Conservation (phyloP, 2,797 vertebrate species). For the Strix occidentalis region DNA sequence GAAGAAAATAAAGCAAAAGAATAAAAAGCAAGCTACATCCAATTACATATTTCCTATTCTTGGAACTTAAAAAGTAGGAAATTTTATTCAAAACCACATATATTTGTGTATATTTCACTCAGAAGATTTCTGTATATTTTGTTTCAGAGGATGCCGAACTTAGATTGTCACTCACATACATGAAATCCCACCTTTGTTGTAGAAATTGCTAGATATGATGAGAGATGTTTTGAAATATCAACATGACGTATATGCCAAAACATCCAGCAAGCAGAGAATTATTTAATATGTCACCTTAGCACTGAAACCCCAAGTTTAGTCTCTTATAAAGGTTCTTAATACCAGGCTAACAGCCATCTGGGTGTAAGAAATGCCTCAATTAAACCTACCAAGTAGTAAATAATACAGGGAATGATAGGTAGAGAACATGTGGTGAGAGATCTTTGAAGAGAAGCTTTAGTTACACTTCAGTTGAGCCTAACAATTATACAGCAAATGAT, state of each 20-base stretch:
- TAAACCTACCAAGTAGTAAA: slow-evolving; percentile 57
- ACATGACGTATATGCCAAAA: background rate
- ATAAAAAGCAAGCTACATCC: background rate
- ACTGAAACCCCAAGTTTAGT: background rate
- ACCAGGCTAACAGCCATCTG: slow-evolving; percentile 55
- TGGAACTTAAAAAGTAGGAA: background rate
- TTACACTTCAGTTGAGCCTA: slow-evolving; percentile 67
- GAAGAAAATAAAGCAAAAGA: background rate
- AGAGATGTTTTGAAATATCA: background rate
- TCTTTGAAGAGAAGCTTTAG: slow-evolving; percentile 62
- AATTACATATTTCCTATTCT: background rate
- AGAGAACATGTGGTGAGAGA: slow-evolving; percentile 66
- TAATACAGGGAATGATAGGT: slow-evolving; percentile 50
- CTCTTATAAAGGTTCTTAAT: slow-evolving; percentile 29
- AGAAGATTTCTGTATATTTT: background rate
- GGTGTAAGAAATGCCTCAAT: slow-evolving; percentile 56
- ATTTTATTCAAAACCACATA: background rate
- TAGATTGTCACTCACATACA: background rate
- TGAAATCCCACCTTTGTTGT: background rate
- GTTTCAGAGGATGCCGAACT: background rate
- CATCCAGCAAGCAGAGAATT: background rate
- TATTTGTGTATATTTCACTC: background rate
- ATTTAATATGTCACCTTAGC: background rate
- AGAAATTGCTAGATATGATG: background rate
- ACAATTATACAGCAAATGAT: slow-evolving; percentile 68